Evolutionary conservation across 2,888 invertebrate genomes (phyloP), one percentile per base, ranked within the genome.

Genomic region (Heliconius hortense): DNA sequence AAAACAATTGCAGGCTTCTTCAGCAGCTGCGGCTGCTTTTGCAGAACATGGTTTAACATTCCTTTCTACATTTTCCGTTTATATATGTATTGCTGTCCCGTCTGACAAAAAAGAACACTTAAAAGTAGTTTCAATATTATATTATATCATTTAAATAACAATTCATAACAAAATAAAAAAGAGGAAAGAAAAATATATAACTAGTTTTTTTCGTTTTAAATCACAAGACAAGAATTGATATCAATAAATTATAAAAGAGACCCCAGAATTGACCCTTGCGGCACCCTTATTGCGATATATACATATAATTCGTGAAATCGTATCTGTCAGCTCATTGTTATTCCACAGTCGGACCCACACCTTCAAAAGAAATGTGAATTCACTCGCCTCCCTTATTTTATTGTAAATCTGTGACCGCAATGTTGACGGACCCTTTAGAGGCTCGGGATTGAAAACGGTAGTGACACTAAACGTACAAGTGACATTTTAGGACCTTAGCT

Each of bases 381-480:
- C 85, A 87, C 86, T 86, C 83, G 84, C 82, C 83, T 81, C 84
- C 82, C 82, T 84, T 85, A 86, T 87, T 89, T 89, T 88, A 89
- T 88, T 88, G 88, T 86, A 83, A 87, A 86, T 88, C 88, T 88
- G 88, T 87, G 88, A 88, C 87, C 87, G 84, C 85, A 86, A 83
- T 86, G 86, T 86, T 82, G 83, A 86, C 73, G 73, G 62, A 69
- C 72, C 75, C 74, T 79, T 79, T 74, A 79, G 77, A 67, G 72
- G 59, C 66, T 70, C 70, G 72, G 76, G 79, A 79, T 80, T 79
- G 80, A 79, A 80, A 78, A 77, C 71, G 75, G 73, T 73, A 75
- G 68, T 75, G 76, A 70, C 74, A 76, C 76, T 76, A 67, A 74
- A 75, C 74, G 72, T 73, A 69, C 67, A 66, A 74, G 73, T 77